Evolutionary conservation across 30 jellyfish, hydroid and myxozoan genomes (phyloP).

Genomic region (Aurelia aurita complex sp. Pacific): DNA sequence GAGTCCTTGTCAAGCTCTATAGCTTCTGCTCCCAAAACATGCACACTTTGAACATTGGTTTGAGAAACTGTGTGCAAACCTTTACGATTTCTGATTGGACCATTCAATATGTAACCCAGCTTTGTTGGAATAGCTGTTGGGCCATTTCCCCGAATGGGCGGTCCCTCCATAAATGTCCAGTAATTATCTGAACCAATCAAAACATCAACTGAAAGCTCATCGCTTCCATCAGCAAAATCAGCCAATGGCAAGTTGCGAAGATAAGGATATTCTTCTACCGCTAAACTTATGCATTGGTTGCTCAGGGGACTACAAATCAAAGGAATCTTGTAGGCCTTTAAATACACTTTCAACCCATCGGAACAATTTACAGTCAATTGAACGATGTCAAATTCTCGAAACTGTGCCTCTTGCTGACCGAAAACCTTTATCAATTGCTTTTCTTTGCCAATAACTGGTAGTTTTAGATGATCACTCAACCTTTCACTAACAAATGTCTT

Average conservation of each 20-base stretch:
- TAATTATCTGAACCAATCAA: constrained; percentile 31
- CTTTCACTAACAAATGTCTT: constrained; percentile 2
- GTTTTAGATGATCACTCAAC: background rate
- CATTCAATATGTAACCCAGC: constrained; percentile 31
- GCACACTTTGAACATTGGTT: background rate
- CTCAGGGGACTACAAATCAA: too few species aligned
- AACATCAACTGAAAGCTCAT: too few species aligned
- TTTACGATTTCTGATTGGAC: constrained; percentile 2
- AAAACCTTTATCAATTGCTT: constrained; percentile 1
- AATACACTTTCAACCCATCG: constrained; percentile 15
- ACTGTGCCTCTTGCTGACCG: background rate
- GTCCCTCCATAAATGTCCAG: constrained; percentile 22
- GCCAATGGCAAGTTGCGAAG: too few species aligned
- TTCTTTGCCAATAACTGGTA: constrained; percentile 12
- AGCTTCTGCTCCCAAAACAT: background rate
- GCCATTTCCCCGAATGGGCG: constrained; percentile 28
- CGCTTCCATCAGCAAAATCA: too few species aligned
- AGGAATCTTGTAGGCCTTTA: constrained; percentile 17
- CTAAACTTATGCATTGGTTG: too few species aligned
- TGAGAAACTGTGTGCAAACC: background rate
- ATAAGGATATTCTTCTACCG: too few species aligned
- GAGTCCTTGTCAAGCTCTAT: too few species aligned
- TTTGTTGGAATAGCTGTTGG: constrained; percentile 21
- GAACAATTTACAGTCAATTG: constrained; percentile 13
- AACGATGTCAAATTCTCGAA: constrained; percentile 12